Evolutionary conservation across 35 echinoderm and acorn worm species (phyloP).

Genomic region (Eucidaris tribuloides): DNA sequence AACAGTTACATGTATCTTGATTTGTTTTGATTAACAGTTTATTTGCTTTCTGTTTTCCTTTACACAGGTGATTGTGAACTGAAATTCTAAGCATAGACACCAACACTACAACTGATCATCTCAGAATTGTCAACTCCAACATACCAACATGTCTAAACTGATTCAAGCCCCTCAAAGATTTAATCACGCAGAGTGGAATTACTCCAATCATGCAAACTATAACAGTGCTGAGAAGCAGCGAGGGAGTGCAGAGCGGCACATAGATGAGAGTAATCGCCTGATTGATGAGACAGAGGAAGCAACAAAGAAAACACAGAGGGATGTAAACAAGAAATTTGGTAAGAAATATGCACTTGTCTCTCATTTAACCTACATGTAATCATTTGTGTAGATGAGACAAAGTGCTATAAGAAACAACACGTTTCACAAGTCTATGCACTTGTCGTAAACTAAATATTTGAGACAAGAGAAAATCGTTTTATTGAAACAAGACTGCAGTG

Average conservation of each 20-base stretch:
- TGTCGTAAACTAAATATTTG: no score
- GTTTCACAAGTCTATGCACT: no score
- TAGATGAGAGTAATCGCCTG: conserved; percentile 87
- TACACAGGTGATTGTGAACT: no score
- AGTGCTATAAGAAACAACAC: no score
- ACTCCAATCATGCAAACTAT: conserved; percentile 92
- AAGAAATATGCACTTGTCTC: background rate
- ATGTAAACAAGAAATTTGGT: conserved; percentile 99
- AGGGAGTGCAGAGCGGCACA: conserved; percentile 86
- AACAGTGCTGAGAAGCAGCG: conserved; percentile 98
- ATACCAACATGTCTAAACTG: conserved; percentile 88
- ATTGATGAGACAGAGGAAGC: conserved; percentile 96
- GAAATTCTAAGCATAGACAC: no score
- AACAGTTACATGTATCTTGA: no score
- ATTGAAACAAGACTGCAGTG: no score
- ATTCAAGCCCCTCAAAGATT: conserved; percentile 87
- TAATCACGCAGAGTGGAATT: conserved; percentile 80
- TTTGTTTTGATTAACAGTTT: no score
- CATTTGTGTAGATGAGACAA: background rate
- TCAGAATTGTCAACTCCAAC: no score
- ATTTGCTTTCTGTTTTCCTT: no score
- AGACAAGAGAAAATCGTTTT: no score
- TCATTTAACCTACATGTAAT: background rate
- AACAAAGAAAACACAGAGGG: conserved; percentile 92
- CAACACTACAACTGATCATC: no score